Base-by-base conservation (phyloP, 2,113 vertebrate species). In the Leptodactylus fuscus region DNA sequence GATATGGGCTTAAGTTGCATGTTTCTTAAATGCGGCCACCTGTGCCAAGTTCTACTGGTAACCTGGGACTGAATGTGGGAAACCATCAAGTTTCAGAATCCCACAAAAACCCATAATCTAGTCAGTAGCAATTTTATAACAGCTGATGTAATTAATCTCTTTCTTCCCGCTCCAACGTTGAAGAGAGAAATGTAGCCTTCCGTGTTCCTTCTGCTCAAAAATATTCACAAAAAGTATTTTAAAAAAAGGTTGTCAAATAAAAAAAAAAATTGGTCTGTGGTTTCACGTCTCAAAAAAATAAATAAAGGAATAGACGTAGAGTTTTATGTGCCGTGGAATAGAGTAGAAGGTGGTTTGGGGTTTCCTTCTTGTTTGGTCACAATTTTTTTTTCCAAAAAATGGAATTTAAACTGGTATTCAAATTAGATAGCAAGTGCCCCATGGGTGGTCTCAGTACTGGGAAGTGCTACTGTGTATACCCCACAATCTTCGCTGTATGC, bases 91-190 rank as follows among this genome's bases (percentile, higher is more conserved):
- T 73, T 83, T 58, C 65, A 55, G 62, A 58, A 83, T 83, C 81
- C 81, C 81, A 83, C 81, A 55, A 73, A 83, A 83, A 55, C 81
- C 81, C 67, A 83, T 83, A 83, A 83, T 83, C 81, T 83, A 58
- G 81, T 73, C 67, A 60, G 67, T 73, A 74, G 81, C 81, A 74
- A 55, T 83, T 41, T 73, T 83, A 73, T 24, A 83, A 83, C 81
- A 83, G 81, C 69, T 83, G 81, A 83, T 82, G 81, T 82, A 82
- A 82, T 82, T 70, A 82, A 82, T 82, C 81, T 69, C 80, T 69
- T 69, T 32, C 81, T n/a, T 70, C 65, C 12, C 65, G 34, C 34
- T 69, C 16, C 16, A 8, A 36, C 11, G 65, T 69, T 22, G n/a
- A 6, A 38, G 18, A 38, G 9, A 69, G 65, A 69, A 69, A 69